Evolutionary conservation across 1,140 invertebrate species (phyloP).

Genomic region (Muscidifurax raptorellus): DNA sequence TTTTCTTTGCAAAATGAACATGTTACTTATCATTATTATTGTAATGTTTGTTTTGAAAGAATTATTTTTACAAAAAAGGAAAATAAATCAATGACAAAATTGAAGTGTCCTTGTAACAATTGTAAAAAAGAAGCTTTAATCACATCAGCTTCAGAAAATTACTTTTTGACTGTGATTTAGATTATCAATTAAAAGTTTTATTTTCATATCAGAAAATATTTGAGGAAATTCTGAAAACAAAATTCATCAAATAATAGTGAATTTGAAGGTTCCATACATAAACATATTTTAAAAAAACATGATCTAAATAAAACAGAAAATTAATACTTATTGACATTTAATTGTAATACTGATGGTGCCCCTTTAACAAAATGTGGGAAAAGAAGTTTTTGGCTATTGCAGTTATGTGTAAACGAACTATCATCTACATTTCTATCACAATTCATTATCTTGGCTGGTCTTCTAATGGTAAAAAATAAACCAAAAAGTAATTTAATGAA

Average conservation of each 20-base stretch:
- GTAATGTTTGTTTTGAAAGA: neutral
- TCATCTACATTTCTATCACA: neutral
- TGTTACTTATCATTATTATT: neutral
- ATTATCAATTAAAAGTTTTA: neutral
- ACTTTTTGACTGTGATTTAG: neutral
- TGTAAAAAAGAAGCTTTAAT: neutral
- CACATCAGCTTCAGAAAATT: neutral
- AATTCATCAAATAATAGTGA: neutral
- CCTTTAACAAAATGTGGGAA: neutral
- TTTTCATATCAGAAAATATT: neutral
- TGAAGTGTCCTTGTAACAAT: neutral
- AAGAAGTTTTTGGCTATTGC: neutral
- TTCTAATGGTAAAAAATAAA: neutral
- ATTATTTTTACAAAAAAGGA: neutral
- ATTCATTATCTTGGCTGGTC: neutral
- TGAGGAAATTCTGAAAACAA: neutral
- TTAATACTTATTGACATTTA: neutral
- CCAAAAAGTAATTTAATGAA: slow-evolving; percentile 15
- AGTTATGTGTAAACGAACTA: neutral
- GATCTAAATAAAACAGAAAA: neutral
- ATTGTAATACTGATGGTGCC: neutral
- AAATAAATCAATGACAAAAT: neutral
- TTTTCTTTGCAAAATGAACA: neutral
- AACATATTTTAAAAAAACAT: neutral
- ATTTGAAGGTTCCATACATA: neutral